Base-by-base conservation (phyloP, 1,140 invertebrate species). In the Cepaea nemoralis region DNA sequence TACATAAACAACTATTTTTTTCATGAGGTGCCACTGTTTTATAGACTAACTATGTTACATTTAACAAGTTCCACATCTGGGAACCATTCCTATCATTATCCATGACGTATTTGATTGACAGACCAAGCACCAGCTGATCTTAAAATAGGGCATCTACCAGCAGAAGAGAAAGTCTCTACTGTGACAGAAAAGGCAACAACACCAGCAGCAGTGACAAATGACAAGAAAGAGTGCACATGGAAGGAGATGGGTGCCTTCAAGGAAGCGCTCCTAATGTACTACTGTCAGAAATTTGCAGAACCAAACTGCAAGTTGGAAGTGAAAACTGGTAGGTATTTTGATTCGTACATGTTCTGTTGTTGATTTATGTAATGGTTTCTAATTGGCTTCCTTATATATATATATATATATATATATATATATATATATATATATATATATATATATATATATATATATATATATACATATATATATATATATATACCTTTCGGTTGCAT, bases 191-290 rank as follows among this genome's bases (percentile, higher is more conserved):
- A n/a, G 45, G 37, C 70, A 24, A 50, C 16, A n/a, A 50, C 2
- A 24, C n/a, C 40, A 50, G 42, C 2, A 12, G 31, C 24, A 31
- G 40, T 1, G 27, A 39, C 8, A 10, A 5, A 24, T 39, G n/a
- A 3, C 40, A 80, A 80, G 69, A 78, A 81, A 55, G 59, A 82
- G 19, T 88, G 88, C 75, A 83, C 83, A 22, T 76, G 75, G 33
- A 80, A 87, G 35, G 85, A 88, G 50, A 91, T 91, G 77, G 80
- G 85, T 66, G 84, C 85, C 59, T 91, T 92, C 82, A 92, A 95
- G 93, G 95, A 95, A 85, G 95, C 95, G 90, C 91, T 96, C 48
- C 89, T 96, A 55, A 91, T 95, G 22, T 95, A 94, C 87, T 94
- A 95, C 87, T 95, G 95, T 89, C 94, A 94, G 19, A 93, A 93